Base-by-base conservation (phyloP, 2,888 invertebrate genomes). In the Tachina grossa region DNA sequence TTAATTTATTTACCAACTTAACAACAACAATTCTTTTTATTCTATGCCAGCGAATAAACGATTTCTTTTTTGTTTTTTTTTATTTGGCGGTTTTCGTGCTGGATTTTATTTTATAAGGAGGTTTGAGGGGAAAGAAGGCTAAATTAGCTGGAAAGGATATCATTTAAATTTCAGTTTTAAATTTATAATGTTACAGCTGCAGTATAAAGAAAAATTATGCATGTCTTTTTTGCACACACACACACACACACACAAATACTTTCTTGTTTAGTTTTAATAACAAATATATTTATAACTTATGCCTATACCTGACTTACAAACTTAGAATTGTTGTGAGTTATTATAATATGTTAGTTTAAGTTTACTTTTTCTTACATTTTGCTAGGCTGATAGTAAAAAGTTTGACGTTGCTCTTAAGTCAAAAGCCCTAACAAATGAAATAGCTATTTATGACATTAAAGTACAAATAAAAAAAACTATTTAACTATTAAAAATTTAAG, bases 1-100 rank as follows among this genome's bases (percentile, higher is more conserved):
- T 79, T 79, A 79, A 83, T 79, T 85, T 85, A 83, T 85, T 85
- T 85, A 79, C 77, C 61, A 85, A 85, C 75, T 83, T 85, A 75
- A 31, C 0, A 31, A 31, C 31, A 31, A 53, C 74, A 69, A 66
- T 61, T 72, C 22, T 31, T 74, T 72, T 49, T 74, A 51, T 59
- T 71, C 49, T 71, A 45, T 71, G 71, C 41, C 71, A 68, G 39
- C 39, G 13, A 59, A 49, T 57, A 49, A 68, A 65, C 41, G 39
- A n/a, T 49, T 55, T 49, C 31, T 57, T 47, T 75, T 55, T 75
- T 49, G 63, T 39, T 76, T 55, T 75, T 49, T 69, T 39, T 76
- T 53, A 66, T 72, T 76, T 79, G 66, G 83, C 39, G 75, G 69
- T 69, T 85, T 77, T 75, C 72, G 72, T 85, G 81, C 72, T 76